These are phyloP conservation scores for Empidonax alnorum DNA, from an alignment of 2,113 vertebrate species.

Conservation along the genomic window DNA sequence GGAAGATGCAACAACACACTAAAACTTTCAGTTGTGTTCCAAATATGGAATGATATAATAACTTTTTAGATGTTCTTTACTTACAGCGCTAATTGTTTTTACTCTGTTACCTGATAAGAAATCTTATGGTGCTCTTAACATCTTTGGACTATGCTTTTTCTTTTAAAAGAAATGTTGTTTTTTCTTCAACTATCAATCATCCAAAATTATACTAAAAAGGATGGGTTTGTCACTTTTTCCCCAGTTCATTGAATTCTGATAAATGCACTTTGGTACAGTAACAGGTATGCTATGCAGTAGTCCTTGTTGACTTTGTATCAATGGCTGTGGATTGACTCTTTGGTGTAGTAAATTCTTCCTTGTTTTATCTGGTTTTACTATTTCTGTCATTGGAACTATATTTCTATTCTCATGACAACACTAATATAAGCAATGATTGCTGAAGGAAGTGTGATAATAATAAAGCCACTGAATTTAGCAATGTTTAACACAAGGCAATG, in stretches of 20 bases:
- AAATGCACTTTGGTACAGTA: conserved; percentile 50
- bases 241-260: conserved; percentile 6
- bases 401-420: conserved; percentile 2
- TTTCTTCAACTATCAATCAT: neutral
- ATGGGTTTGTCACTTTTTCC: neutral
- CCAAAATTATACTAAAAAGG: neutral
- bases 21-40: neutral
- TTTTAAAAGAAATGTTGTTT: neutral
- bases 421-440: conserved; percentile 19
- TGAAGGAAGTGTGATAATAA: neutral
- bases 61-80: conserved; percentile 25
- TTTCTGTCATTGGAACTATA: neutral
- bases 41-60: neutral
- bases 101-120: neutral
- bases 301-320: neutral
- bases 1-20: neutral
- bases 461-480: conserved; percentile 45
- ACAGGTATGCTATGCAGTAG: conserved; percentile 37
- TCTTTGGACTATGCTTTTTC: conserved; percentile 32
- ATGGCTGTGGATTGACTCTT: conserved; percentile 1
- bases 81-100: neutral
- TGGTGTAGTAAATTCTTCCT: conserved; percentile 10
- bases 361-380: neutral
- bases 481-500: conserved; percentile 35
- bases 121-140: conserved; percentile 48